Evolutionary conservation across 1,140 invertebrate genomes (phyloP), one percentile per base, ranked within the genome.

Genomic region (Pissodes strobi): DNA sequence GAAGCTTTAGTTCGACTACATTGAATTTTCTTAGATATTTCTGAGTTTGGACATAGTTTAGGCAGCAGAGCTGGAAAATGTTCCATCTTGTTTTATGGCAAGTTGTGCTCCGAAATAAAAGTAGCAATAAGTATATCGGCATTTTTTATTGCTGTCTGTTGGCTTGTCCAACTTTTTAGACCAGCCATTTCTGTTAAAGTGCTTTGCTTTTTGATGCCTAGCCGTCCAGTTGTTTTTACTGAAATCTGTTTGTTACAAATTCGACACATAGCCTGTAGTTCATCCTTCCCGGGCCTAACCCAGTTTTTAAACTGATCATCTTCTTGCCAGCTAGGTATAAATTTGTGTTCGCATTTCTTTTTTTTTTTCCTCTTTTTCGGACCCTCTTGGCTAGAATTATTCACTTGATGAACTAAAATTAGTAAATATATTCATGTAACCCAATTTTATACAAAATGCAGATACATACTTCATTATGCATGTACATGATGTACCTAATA

Each of bases 31-130:
- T 59, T 27, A 4, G 55, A 56, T 13, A 61, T 61, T 43, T 55
- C 21, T 25, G 67, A 68, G 30, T 70, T 63, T 18, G 46, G 19
- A 59, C 53, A 58, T 6, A 70, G 2, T 23, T n/a, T 22, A 10
- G 4, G 46, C 10, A 70, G 21, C 23, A 66, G 30, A 22, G 53
- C 39, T 17, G 55, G 43, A 12, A 70, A 30, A 60, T 66, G 69
- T 12, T 68, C 55, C 34, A 64, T 52, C 3, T 45, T 17, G 8
- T 30, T 55, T 43, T 52, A 66, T 41, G 66, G 25, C 19, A 70
- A 27, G 55, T 70, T 68, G 49, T 70, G 69, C 30, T 68, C 69
- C 4, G 63, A 57, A 19, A 68, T 25, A 62, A 66, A 70, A 10
- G 39, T 41, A 17, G 45, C 37, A 10, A 57, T 18, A 38, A 21